Percentiles rank a stretch among this genome's conserved stretches.
These are phyloP conservation scores for Cynaeus angustus DNA, from an alignment of 2,888 invertebrate species.

Conservation along the genomic window DNA sequence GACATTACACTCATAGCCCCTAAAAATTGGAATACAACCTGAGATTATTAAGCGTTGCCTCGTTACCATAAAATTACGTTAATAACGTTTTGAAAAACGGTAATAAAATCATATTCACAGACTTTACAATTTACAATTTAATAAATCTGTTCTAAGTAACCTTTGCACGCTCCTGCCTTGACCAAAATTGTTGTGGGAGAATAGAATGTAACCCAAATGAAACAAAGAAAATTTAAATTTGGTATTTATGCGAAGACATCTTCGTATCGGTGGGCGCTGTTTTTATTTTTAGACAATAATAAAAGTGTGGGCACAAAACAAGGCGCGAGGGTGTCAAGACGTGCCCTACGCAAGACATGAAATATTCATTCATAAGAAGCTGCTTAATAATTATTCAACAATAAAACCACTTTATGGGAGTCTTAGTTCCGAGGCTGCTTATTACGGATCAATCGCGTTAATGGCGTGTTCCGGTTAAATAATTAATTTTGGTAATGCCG, in stretches of 20 bases:
- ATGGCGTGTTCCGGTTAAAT: slow-evolving; percentile 38
- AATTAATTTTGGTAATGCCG: slow-evolving; percentile 15
- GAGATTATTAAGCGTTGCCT: not conserved
- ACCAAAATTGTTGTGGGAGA: slow-evolving; percentile 11
- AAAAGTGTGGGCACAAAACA: slow-evolving; percentile 21
- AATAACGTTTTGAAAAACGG: not conserved
- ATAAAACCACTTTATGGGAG: slow-evolving; percentile 30
- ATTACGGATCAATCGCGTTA: slow-evolving; percentile 37
- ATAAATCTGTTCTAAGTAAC: not conserved
- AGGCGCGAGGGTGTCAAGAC: slow-evolving; percentile 13
- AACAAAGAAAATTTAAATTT: slow-evolving; percentile 9
- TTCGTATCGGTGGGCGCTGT: not conserved
- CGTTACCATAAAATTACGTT: not conserved
- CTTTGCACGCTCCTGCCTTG: not conserved
- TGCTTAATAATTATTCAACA: slow-evolving; percentile 30
- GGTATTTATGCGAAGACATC: not conserved
- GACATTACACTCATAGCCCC: not conserved
- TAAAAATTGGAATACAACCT: not conserved
- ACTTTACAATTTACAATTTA: not conserved
- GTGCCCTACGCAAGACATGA: slow-evolving; percentile 12
- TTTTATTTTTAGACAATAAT: slow-evolving; percentile 35
- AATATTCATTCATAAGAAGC: slow-evolving; percentile 29
- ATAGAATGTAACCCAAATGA: slow-evolving; percentile 6
- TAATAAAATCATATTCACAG: too few species aligned
- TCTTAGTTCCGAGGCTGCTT: not conserved